Percentiles rank a stretch among this genome's conserved stretches.
These are phyloP conservation scores for Aspidiotus rigidus DNA, from an alignment of 2,888 invertebrate genomes.

Conservation along the genomic window DNA sequence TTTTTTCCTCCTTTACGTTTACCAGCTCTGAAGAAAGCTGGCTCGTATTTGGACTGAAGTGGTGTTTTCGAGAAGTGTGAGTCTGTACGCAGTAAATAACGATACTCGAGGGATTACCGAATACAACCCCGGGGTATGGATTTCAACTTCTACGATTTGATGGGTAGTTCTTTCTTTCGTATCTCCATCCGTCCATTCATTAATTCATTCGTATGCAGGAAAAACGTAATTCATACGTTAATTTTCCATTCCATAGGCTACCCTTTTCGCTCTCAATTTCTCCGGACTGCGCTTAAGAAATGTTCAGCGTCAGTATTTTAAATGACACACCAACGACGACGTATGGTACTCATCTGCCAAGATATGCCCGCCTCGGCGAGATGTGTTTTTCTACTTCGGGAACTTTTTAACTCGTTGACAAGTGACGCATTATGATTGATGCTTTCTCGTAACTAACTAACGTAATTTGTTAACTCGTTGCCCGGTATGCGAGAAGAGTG, in stretches of 20 bases:
- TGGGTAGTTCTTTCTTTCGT: neutral
- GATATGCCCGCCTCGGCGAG: slow-evolving; percentile 7
- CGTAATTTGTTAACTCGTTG: slow-evolving; percentile 28
- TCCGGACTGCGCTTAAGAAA: neutral
- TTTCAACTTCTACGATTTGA: neutral
- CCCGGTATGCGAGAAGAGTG: neutral
- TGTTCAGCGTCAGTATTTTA: neutral
- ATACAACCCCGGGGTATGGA: neutral
- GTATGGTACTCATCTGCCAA: slow-evolving; percentile 30
- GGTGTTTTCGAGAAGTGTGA: neutral
- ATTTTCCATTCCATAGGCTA: neutral
- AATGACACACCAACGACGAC: slow-evolving; percentile 1
- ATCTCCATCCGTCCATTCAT: neutral
- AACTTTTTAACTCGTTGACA: slow-evolving; percentile 21
- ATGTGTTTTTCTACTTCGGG: slow-evolving; percentile 11
- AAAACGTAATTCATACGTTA: neutral
- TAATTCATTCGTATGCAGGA: neutral
- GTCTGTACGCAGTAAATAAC: neutral
- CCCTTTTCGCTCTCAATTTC: too few relatives aligned
- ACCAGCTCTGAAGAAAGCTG: too few relatives aligned
- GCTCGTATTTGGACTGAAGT: too few relatives aligned
- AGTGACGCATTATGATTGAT: slow-evolving; percentile 32
- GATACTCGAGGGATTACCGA: slow-evolving; percentile 3
- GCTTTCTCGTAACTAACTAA: slow-evolving; percentile 23
- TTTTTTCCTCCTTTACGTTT: too few relatives aligned